Percentiles rank a stretch among this genome's conserved stretches.
phyloP scores from a whole-genome alignment of 2,888 invertebrate species.

The Stenchaetothrips biformis region DNA sequence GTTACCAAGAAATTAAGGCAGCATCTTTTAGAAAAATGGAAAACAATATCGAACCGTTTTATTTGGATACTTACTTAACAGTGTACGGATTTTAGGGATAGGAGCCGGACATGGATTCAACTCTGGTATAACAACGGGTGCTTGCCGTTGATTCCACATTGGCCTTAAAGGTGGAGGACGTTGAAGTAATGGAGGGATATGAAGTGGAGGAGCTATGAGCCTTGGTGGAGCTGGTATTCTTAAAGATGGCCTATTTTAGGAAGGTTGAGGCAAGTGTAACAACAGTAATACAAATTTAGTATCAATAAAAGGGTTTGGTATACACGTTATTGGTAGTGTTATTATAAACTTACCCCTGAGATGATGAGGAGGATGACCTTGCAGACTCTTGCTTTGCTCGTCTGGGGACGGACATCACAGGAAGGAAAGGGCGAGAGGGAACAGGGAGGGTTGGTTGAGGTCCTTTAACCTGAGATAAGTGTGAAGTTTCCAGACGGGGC shows the following conservation, averaged over 20 bases:
- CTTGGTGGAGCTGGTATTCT: constrained; percentile 11
- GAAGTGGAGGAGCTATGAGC: not conserved
- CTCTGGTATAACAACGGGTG: not conserved
- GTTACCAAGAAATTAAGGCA: not conserved
- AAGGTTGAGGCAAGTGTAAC: too few species aligned
- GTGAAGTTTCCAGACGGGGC: not conserved
- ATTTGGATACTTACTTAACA: not conserved
- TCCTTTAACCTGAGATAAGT: not conserved
- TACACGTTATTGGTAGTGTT: not conserved
- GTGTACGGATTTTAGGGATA: not conserved
- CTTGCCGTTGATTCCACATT: not conserved
- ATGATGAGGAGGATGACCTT: not conserved
- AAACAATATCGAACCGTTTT: not conserved
- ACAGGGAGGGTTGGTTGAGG: not conserved
- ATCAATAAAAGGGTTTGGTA: not conserved
- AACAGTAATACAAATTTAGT: too few species aligned
- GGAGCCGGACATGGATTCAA: not conserved
- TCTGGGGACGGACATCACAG: not conserved
- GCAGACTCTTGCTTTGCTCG: not conserved
- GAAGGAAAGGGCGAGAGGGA: not conserved
- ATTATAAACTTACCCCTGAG: not conserved
- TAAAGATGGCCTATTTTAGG: not conserved
- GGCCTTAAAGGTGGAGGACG: not conserved
- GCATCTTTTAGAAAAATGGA: not conserved
- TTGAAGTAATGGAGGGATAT: constrained; percentile 3